Evolutionary conservation across 2,888 invertebrate genomes (phyloP), one percentile per base, ranked within the genome.

Genomic region (Phania funesta): DNA sequence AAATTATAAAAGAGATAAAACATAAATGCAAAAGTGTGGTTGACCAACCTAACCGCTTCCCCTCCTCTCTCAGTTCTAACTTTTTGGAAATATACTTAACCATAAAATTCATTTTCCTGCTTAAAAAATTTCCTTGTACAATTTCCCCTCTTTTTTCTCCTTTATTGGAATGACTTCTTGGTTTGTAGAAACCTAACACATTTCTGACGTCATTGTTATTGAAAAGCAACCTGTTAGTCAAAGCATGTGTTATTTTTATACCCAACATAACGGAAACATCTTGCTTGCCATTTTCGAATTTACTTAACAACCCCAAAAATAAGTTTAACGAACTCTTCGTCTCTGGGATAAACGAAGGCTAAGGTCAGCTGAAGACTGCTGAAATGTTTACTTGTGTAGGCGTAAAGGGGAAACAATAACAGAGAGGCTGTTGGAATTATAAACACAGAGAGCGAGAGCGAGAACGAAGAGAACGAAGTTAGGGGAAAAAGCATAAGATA

Each of bases 181-280:
- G 18, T 38, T 13, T 13, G 11, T 52, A 11, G n/a, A 44, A 29
- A 16, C 38, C 13, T 38, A n/a, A 3, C n/a, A 3, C 9, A 1
- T 9, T 8, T 8, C 9, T 82, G 74, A 82, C 77, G 82, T 82
- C 82, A 82, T 48, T n/a, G 13, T 46, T 54, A 13, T 62, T 20
- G 18, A 48, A 77, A 71, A 46, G 46, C 82, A 82, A 82, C 82
- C 82, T 82, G 82, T 78, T 78, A 78, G 77, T 70, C 77, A 82
- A 82, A 60, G 26, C 68, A 58, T 74, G 64, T 65, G 81, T 41
- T 38, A 7, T 68, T 18, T 44, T 4, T 38, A 29, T 44, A 29
- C 20, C 29, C 52, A 41, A 67, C 58, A 80, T 76, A 26, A 38
- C 76, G 76, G 67, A 81, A 73, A 67, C 77, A 68, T 73, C 22